Base-by-base conservation (phyloP, 2,888 invertebrate species). In the Epicampocera succincta region DNA sequence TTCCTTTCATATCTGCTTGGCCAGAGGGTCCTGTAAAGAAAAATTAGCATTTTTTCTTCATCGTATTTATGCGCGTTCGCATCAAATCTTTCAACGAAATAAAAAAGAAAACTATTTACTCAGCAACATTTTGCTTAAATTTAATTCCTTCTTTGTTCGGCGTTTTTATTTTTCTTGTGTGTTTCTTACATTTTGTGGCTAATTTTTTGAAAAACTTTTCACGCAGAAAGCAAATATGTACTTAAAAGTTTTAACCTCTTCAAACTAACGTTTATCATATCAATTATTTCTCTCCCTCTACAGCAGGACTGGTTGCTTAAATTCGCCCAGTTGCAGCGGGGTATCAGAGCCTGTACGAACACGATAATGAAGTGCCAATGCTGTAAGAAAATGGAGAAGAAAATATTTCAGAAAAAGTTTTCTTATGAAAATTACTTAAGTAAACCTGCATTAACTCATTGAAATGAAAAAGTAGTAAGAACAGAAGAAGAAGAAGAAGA, bases 221-320 rank as follows among this genome's bases (percentile, higher is more conserved):
- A 33, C 44, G 63, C n/a, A 71, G 0, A 80, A 80, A 58, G 38
- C 65, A 80, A 75, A 80, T 75, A 65, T 80, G 60, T 66, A 60
- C 75, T 60, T 42, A 58, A 76, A 80, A 76, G 33, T 80, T 76
- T 80, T 56, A 72, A 76, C 71, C 76, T 76, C 54, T 72, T 76
- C 71, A 80, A 80, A 80, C 66, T 72, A 76, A 71, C 75, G 71
- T 76, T 80, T 80, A 80, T 80, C 76, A 76, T 72, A 72, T 80
- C 71, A 80, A 66, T 80, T 75, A 71, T 80, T 75, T 73, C 71
- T 68, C 58, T 73, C 71, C 61, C 58, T n/a, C 48, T 66, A 25
- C 68, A 29, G n/a, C 4, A 40, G 21, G 48, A 40, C n/a, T 17
- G 15, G 21, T 56, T 17, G 1, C 19, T 17, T 58, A 40, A 19